Evolutionary conservation across 1,140 invertebrate genomes (phyloP), one percentile per base, ranked within the genome.

Genomic region (Drosophila elegans): DNA sequence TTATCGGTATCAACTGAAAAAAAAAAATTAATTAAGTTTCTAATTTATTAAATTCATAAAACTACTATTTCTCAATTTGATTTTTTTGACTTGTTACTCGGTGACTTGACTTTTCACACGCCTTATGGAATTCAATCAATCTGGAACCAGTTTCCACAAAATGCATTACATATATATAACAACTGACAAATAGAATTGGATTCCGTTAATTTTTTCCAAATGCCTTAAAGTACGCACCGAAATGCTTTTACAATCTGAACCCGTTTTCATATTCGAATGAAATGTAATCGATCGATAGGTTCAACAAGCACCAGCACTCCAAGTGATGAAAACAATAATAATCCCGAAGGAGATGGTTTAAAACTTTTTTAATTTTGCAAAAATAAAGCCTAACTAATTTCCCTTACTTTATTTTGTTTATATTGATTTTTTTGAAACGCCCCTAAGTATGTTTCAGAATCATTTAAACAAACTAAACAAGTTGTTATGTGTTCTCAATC

Each of bases 361-460:
- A 7, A 21, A 2, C 44, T 45, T 12, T 11, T 39, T 3, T 39
- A 39, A n/a, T 2, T 4, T n/a, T 4, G 10, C 11, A 12, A 25
- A 25, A 45, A 45, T 45, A 25, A 45, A 45, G 21, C 39, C 11
- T 12, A 25, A n/a, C 38, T n/a, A 39, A n/a, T 25, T 25, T 21
- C 16, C 16, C 16, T 21, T 21, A 21, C 16, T 21, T 21, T 21
- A 1, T 21, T 7, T 25, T 25, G 2, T 3, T 45, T 45, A n/a
- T 2, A 1, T 21, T 38, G 21, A 61, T 39, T 54, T 54, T 60
- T 29, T 54, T 7, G 11, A 21, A 63, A 62, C 45, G 34, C 59
- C 25, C 10, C 2, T 3, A 53, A 48, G 45, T 27, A 27, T 48
- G 11, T 52, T 4, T 25, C 11, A 13, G 2, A 29, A 32, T 12